Evolutionary conservation across 2,888 invertebrate genomes (phyloP).

Genomic region (Heliconius sara): DNA sequence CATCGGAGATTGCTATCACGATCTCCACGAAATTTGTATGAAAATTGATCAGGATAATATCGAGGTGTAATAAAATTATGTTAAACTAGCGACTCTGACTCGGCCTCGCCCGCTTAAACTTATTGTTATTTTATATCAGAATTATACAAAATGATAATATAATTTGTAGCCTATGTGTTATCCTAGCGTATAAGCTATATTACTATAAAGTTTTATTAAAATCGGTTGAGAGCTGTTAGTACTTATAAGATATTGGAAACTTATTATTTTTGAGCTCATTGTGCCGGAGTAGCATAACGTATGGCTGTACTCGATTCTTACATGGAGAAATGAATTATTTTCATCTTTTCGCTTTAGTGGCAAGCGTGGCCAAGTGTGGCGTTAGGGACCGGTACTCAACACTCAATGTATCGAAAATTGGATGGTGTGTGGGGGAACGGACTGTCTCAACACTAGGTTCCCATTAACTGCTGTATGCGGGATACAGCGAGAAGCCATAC

Average conservation of each 20-base stretch:
- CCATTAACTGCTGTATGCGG: no score
- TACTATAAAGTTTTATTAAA: not conserved
- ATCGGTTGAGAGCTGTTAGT: not conserved
- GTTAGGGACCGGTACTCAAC: no score
- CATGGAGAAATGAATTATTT: no score
- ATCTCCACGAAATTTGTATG: conserved; percentile 26
- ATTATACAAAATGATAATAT: not conserved
- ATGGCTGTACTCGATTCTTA: not conserved
- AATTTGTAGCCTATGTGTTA: not conserved
- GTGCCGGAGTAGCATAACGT: not conserved
- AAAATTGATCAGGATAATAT: conserved; percentile 27
- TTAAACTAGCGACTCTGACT: not conserved
- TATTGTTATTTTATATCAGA: not conserved
- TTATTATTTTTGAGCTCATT: not conserved
- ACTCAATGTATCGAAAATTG: no score
- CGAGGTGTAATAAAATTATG: conserved; percentile 27
- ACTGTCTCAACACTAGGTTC: no score
- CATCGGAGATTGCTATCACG: conserved; percentile 39
- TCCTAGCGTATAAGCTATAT: not conserved
- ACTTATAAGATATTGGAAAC: not conserved
- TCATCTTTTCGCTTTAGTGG: no score
- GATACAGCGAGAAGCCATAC: no score
- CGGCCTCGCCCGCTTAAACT: not conserved
- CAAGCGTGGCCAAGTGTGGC: no score
- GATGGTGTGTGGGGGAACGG: no score